A percentile compares a stretch with the other conserved stretches of the same genome.
Conservation (phyloP, 2,113 vertebrate species). For the Sterna hirundo region DNA sequence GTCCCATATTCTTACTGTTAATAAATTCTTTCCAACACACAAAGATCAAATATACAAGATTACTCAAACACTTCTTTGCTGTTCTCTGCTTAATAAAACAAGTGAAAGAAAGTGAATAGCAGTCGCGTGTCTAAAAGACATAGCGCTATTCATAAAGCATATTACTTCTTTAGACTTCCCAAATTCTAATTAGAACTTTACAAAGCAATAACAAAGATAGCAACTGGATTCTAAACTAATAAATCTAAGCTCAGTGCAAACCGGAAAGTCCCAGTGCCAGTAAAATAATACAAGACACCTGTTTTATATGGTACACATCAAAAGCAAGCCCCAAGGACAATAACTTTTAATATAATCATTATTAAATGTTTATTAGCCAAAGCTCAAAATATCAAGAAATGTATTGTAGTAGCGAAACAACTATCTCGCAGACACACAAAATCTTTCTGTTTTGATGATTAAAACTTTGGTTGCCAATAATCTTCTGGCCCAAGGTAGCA, state of each 20-base stretch:
- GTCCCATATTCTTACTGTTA: neutral
- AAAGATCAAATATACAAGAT: constrained; percentile 44
- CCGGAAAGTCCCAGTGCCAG: constrained; percentile 54
- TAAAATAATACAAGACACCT: constrained; percentile 64
- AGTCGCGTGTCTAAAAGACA: constrained; percentile 7
- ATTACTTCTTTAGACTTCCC: constrained; percentile 62
- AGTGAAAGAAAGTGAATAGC: constrained; percentile 33
- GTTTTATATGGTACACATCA: constrained; percentile 62
- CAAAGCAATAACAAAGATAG: constrained; percentile 66
- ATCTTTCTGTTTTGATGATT: constrained; percentile 65
- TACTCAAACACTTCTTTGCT: constrained; percentile 11
- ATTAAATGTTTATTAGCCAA: constrained; percentile 76
- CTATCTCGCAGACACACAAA: constrained; percentile 58
- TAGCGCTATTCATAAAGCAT: constrained; percentile 34
- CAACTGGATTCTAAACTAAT: constrained; percentile 68
- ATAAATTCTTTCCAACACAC: constrained; percentile 22
- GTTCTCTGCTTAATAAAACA: constrained; percentile 59
- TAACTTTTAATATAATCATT: constrained; percentile 73
- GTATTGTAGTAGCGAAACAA: constrained; percentile 46
- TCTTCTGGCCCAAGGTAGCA: constrained; percentile 46
- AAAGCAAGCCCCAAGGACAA: constrained; percentile 66
- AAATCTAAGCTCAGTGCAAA: constrained; percentile 63
- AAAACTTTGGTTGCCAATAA: constrained; percentile 69
- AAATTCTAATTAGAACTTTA: constrained; percentile 73
- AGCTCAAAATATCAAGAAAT: constrained; percentile 68